Conservation (phyloP, 1,140 invertebrate genomes). For the Drosophila bocki region DNA sequence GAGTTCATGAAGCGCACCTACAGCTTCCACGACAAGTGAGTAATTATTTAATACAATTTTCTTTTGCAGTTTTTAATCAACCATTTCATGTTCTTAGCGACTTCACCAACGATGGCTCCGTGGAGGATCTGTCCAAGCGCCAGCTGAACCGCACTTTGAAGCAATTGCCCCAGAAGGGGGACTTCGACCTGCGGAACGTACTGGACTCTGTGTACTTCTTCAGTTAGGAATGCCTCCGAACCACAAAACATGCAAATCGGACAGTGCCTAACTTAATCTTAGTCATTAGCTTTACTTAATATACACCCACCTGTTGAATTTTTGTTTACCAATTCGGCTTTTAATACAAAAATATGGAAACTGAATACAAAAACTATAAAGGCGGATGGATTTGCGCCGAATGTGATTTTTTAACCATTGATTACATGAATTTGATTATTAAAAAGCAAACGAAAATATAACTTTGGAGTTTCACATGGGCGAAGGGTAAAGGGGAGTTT, state of each 20-base stretch:
- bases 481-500: too few relatives aligned
- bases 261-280: conserved; percentile 60
- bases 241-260: conserved; percentile 84
- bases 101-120: conserved; percentile 86
- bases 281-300: conserved; percentile 32
- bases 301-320: conserved; percentile 53
- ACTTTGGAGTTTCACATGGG: background rate
- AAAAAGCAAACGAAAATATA: conserved; percentile 11
- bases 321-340: conserved; percentile 62
- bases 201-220: conserved; percentile 93
- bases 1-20: conserved; percentile 90
- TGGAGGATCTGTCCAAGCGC: conserved; percentile 86
- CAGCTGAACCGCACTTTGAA: conserved; percentile 88
- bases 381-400: conserved; percentile 7
- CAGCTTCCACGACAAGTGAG: conserved; percentile 87
- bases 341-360: conserved; percentile 56
- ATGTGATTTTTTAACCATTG: conserved; percentile 70
- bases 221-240: conserved; percentile 90
- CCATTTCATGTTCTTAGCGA: conserved; percentile 84
- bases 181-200: conserved; percentile 91
- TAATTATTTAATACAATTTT: conserved; percentile 17
- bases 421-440: conserved; percentile 30
- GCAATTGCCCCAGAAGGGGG: conserved; percentile 89
- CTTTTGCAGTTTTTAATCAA: background rate
- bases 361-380: conserved; percentile 12